phyloP scores from a whole-genome alignment of 1,140 invertebrate genomes.

The Aleiodes sp. region DNA sequence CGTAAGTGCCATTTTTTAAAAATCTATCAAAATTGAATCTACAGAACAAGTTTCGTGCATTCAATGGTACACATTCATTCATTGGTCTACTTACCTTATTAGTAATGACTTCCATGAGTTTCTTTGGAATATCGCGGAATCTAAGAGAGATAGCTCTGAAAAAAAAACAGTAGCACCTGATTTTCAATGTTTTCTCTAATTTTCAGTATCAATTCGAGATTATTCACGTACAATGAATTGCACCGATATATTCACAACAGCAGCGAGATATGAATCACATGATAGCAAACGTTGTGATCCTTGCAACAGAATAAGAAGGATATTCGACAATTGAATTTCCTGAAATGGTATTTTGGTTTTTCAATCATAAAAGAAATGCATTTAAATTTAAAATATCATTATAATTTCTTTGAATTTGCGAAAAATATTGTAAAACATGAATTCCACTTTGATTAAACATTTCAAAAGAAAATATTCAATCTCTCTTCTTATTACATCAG shows the following conservation, averaged over 20 bases:
- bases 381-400: conserved; percentile 52
- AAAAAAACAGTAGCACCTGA: too few species aligned
- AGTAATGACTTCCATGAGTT: too few species aligned
- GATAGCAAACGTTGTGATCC: conserved; percentile 2
- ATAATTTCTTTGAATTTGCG: conserved; percentile 56
- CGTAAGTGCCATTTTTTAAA: too few species aligned
- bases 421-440: conserved; percentile 40
- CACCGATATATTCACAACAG: neutral
- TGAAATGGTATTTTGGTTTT: neutral
- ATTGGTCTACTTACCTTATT: too few species aligned
- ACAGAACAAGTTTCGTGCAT: too few species aligned
- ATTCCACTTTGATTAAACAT: neutral
- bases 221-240: neutral
- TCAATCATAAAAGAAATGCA: conserved; percentile 24
- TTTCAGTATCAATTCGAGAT: neutral
- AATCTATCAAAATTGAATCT: too few species aligned
- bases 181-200: neutral
- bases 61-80: too few species aligned
- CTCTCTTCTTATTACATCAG: neutral
- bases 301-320: neutral
- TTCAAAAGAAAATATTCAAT: conserved; percentile 39
- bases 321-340: neutral
- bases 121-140: too few species aligned
- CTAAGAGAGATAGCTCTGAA: too few species aligned
- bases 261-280: neutral